Evolutionary conservation across 2,113 vertebrate species (phyloP).

Genomic region (Chaenogobius annularis): DNA sequence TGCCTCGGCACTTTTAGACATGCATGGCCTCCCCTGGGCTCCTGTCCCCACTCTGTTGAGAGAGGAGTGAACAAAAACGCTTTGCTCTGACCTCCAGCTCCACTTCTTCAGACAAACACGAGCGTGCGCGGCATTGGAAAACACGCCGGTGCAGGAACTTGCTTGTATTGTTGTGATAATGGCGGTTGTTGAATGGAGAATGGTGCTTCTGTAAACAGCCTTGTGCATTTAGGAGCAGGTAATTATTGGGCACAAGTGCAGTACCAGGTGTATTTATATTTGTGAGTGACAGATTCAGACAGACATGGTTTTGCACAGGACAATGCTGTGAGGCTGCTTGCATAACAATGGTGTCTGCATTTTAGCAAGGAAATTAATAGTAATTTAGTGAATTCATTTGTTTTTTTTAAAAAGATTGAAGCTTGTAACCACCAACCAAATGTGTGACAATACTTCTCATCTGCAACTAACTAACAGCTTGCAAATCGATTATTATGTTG

Average conservation of each 20-base stretch:
- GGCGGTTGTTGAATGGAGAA: constrained; percentile 8
- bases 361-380: background rate
- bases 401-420: background rate
- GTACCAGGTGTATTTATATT: constrained; percentile 21
- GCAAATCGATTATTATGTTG: no score
- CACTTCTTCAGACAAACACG: constrained; percentile 6
- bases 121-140: background rate
- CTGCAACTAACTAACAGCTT: background rate
- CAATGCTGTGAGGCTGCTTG: background rate
- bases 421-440: background rate
- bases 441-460: background rate
- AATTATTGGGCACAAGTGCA: constrained; percentile 5
- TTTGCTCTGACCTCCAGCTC: constrained; percentile 1
- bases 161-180: constrained; percentile 8
- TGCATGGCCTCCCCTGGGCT: background rate
- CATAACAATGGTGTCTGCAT: background rate
- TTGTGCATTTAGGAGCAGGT: background rate
- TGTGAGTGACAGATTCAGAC: constrained; percentile 42
- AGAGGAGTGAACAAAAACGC: background rate
- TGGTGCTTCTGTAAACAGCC: background rate
- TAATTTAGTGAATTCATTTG: background rate
- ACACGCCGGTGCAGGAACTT: background rate
- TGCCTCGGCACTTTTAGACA: constrained; percentile 19
- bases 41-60: background rate
- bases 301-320: constrained; percentile 12